These are phyloP conservation scores for Ips nitidus DNA, from an alignment of 1,140 invertebrate genomes.

Conservation along the genomic window DNA sequence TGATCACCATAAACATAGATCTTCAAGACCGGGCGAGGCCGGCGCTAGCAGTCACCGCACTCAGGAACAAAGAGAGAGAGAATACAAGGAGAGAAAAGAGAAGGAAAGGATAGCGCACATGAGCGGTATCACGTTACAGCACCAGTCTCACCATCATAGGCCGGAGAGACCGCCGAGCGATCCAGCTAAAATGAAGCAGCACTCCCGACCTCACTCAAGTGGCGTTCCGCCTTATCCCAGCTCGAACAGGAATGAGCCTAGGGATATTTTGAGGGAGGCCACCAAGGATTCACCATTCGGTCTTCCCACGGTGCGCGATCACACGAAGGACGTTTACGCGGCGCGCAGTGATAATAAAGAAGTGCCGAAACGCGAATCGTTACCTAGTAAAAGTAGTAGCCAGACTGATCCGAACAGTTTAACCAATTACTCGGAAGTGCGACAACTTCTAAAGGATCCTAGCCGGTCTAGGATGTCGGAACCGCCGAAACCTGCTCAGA, in stretches of 20 bases:
- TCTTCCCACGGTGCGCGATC: conserved; percentile 34
- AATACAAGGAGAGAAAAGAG: conserved; percentile 61
- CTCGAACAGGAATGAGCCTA: conserved; percentile 33
- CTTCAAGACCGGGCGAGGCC: conserved; percentile 47
- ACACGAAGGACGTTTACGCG: conserved; percentile 23
- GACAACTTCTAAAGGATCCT: conserved; percentile 32
- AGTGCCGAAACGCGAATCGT: conserved; percentile 41
- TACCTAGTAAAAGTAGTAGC: conserved; percentile 39
- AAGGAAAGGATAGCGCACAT: conserved; percentile 52
- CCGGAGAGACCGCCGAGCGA: conserved; percentile 43
- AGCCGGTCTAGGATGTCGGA: conserved; percentile 34
- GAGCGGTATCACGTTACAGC: conserved; percentile 21
- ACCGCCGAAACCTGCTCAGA: conserved; percentile 38
- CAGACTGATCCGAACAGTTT: conserved; percentile 41
- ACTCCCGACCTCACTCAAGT: conserved; percentile 38
- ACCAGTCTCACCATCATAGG: conserved; percentile 37
- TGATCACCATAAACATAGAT: conserved; percentile 45
- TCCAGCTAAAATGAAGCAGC: conserved; percentile 45
- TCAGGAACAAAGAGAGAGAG: conserved; percentile 52
- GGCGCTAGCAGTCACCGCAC: conserved; percentile 34
- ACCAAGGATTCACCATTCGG: conserved; percentile 41
- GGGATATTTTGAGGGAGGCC: conserved; percentile 44
- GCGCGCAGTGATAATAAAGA: conserved; percentile 40
- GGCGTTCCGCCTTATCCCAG: conserved; percentile 11
- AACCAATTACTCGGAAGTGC: conserved; percentile 29